Percentiles rank a stretch among this genome's conserved stretches.
These are phyloP conservation scores for Syncerus caffer DNA, from an alignment of 2,797 vertebrate genomes.

Conservation along the genomic window DNA sequence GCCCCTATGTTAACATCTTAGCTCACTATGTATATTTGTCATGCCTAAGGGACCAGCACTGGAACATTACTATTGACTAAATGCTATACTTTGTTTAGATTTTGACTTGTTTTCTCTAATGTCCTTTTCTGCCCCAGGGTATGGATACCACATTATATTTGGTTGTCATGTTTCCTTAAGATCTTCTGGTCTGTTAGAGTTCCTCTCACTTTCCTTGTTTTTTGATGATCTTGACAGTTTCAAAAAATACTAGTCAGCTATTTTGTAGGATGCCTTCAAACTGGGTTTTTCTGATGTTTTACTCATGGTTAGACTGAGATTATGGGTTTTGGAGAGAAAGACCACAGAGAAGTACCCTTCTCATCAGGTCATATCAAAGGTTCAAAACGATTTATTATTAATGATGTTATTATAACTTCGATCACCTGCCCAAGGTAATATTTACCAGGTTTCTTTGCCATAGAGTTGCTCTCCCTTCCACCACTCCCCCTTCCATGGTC, in stretches of 20 bases:
- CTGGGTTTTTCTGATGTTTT: not conserved
- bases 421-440: not conserved
- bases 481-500: fast-evolving
- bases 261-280: not conserved
- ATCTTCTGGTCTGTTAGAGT: not conserved
- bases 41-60: not conserved
- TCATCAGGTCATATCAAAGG: not conserved
- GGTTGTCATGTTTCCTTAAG: not conserved
- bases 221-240: constrained; percentile 14
- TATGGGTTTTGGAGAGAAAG: not conserved
- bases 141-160: not conserved
- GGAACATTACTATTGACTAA: not conserved
- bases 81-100: not conserved
- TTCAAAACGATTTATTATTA: not conserved
- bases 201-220: not conserved
- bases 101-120: not conserved
- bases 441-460: not conserved
- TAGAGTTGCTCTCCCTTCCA: not conserved
- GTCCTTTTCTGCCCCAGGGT: not conserved
- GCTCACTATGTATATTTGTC: not conserved
- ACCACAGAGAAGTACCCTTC: not conserved
- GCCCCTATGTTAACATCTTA: not conserved
- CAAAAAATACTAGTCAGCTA: not conserved
- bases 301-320: not conserved
- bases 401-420: not conserved